A percentile compares a stretch with the other conserved stretches of the same genome.
Conservation (phyloP, 2,797 vertebrate genomes). For the Phoeniculus purpureus region DNA sequence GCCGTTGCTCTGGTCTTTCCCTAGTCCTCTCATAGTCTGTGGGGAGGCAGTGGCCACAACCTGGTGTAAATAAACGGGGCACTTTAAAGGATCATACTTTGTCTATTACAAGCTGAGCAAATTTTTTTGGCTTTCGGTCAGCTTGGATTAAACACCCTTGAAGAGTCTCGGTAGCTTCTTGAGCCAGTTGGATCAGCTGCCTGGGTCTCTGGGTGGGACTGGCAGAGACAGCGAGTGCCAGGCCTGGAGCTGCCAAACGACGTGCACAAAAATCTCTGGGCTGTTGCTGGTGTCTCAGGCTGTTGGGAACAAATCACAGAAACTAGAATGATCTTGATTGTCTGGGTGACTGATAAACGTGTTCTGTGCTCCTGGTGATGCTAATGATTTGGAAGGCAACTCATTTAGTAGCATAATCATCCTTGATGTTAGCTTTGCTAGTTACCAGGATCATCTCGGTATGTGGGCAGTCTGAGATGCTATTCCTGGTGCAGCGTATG, state of each 20-base stretch:
- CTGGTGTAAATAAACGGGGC: not conserved
- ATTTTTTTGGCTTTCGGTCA: not conserved
- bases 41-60: not conserved
- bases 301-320: constrained; percentile 45
- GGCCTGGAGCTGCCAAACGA: constrained; percentile 32
- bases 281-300: constrained; percentile 20
- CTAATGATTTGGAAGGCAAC: constrained; percentile 19
- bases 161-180: constrained; percentile 42
- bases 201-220: constrained; percentile 55
- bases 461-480: constrained; percentile 52
- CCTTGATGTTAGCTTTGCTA: not conserved
- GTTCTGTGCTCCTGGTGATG: not conserved
- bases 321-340: constrained; percentile 37
- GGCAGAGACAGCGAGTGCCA: constrained; percentile 42
- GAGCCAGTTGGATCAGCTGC: constrained; percentile 52
- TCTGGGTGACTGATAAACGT: constrained; percentile 25
- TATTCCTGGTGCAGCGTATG: constrained; percentile 42
- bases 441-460: constrained; percentile 36
- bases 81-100: not conserved
- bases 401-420: not conserved
- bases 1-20: not conserved
- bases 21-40: not conserved
- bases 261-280: constrained; percentile 21
- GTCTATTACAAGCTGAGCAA: not conserved
- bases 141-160: constrained; percentile 25